A percentile compares a stretch with the other conserved stretches of the same genome.
phyloP scores from a whole-genome alignment of 2,888 invertebrate genomes.

The Tineola bisselliella region DNA sequence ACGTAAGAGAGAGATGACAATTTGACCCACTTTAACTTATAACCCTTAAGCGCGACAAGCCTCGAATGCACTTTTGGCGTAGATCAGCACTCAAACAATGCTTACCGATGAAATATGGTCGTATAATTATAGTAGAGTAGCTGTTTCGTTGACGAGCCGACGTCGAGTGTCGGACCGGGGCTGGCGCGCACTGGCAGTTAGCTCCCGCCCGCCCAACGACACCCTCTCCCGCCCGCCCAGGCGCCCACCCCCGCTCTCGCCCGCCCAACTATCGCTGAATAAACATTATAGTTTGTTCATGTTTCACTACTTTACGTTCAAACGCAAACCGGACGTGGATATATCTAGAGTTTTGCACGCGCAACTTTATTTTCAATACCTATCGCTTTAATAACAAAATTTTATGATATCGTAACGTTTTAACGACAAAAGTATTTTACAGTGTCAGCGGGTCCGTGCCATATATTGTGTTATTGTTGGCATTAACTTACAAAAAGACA shows the following conservation, averaged over 20 bases:
- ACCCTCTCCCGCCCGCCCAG: slow-evolving; percentile 25
- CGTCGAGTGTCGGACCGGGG: slow-evolving; percentile 66
- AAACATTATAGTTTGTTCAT: slow-evolving; percentile 18
- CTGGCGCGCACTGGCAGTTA: slow-evolving; percentile 60
- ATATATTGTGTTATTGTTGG: neutral
- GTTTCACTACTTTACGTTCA: slow-evolving; percentile 31
- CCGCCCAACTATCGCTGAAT: slow-evolving; percentile 19
- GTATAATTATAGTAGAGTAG: slow-evolving; percentile 50
- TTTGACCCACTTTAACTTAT: neutral
- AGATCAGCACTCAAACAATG: slow-evolving; percentile 20
- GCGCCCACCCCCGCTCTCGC: slow-evolving; percentile 29
- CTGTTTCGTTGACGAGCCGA: slow-evolving; percentile 65
- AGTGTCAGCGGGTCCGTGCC: neutral
- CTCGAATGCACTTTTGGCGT: neutral
- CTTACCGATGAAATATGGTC: slow-evolving; percentile 63
- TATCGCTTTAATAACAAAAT: neutral
- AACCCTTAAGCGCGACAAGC: neutral
- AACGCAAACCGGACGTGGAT: slow-evolving; percentile 22
- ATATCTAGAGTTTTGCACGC: slow-evolving; percentile 19
- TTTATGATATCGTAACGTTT: neutral
- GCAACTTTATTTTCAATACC: neutral
- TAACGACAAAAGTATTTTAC: neutral
- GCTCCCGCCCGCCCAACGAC: slow-evolving; percentile 23
- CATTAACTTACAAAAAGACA: neutral
- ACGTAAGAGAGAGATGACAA: slow-evolving; percentile 37